These are phyloP conservation scores for Alca torda DNA, from an alignment of 2,797 vertebrate genomes.

Conservation along the genomic window DNA sequence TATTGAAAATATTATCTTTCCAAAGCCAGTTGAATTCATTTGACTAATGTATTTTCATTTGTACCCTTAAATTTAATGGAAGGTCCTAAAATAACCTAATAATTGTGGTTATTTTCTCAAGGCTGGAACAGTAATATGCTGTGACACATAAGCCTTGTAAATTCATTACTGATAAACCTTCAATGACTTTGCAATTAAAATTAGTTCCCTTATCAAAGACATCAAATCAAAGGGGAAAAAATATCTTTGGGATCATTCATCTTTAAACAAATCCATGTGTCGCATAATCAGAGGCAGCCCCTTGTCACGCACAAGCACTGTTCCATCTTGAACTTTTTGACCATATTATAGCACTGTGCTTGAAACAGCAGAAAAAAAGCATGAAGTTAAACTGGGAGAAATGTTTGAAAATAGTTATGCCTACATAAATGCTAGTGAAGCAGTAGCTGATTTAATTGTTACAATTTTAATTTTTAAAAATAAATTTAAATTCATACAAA, in stretches of 20 bases:
- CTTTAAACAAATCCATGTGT: background rate
- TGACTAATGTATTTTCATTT: background rate
- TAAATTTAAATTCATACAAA: background rate
- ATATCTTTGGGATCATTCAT: background rate
- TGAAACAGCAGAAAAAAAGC: background rate
- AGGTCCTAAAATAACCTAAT: background rate
- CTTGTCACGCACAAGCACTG: background rate
- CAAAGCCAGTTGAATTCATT: background rate
- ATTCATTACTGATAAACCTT: background rate
- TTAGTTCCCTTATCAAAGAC: background rate
- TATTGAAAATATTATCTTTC: background rate
- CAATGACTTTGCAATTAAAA: background rate
- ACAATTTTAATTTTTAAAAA: background rate
- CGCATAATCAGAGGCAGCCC: background rate
- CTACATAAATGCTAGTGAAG: background rate
- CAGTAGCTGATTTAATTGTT: background rate
- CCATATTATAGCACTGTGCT: background rate
- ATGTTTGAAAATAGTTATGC: background rate
- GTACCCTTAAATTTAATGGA: background rate
- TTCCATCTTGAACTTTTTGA: background rate
- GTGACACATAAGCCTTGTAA: background rate
- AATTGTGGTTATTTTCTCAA: constrained; percentile 12
- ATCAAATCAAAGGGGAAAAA: background rate
- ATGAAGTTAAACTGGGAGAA: background rate
- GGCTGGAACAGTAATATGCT: background rate